Evolutionary conservation across 2,797 vertebrate species (phyloP), one percentile per base, ranked within the genome.

Genomic region (Neomorphus geoffroyi): DNA sequence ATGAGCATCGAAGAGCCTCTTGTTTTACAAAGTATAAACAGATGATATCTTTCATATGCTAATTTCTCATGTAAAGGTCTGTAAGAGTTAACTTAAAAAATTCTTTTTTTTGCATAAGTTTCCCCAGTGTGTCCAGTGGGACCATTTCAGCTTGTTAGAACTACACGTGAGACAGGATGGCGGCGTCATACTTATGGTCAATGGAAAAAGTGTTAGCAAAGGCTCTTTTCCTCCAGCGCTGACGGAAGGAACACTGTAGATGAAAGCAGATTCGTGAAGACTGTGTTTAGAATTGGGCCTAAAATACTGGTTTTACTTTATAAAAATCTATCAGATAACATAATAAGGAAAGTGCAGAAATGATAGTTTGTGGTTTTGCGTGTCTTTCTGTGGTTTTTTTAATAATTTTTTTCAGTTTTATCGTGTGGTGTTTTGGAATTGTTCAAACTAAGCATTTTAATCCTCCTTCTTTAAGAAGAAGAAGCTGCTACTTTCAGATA

Each of bases 331-430:
- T 64, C 37, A 48, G 60, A 12, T 45, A 70, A 71, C 39, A 41
- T 41, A 48, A 48, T 48, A 48, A 48, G 23, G 46, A 48, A 48
- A 48, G 46, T 48, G 46, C 46, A 48, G 22, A 48, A 48, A 48
- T 48, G 22, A 48, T 48, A 48, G 24, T 24, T 48, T 48, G 48
- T 24, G 46, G 46, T 22, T 48, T 48, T 48, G 46, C 24, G 4
- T 57, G 24, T 21, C 81, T 86, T 91, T 57, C 32, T 90, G 27
- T 95, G 30, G 33, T 78, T 54, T 46, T 91, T 73, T 58, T 32
- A 98, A 93, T 97, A 97, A 96, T 96, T 33, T 22, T 62, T 82
- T 83, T 85, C 18, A 13, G 0, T 58, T 74, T 79, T 81, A 61
- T 45, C 33, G 27, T 17, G 46, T 57, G 57, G 33, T 65, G 51